These are phyloP conservation scores for Tachypleus tridentatus DNA, from an alignment of 1,140 invertebrate genomes.

Conservation along the genomic window DNA sequence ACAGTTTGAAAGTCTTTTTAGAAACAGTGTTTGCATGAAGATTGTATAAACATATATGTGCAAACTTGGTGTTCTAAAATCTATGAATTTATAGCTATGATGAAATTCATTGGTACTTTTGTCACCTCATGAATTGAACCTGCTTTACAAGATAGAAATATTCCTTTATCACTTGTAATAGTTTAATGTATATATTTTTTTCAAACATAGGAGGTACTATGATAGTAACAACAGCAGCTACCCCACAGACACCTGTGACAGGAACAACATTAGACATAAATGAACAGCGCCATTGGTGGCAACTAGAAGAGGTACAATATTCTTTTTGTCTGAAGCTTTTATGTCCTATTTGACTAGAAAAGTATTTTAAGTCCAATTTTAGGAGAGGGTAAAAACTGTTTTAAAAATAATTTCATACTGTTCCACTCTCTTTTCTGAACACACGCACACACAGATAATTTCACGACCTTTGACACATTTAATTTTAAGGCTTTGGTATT, in stretches of 20 bases:
- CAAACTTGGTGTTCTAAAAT: not conserved
- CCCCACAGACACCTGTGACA: constrained; percentile 8
- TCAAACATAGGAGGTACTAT: constrained; percentile 14
- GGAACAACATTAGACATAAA: constrained; percentile 28
- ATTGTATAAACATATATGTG: no score
- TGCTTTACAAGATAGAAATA: not conserved
- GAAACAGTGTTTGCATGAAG: no score
- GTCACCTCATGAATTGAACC: not conserved
- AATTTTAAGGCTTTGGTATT: no score
- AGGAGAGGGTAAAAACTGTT: no score
- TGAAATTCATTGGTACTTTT: not conserved
- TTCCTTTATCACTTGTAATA: not conserved
- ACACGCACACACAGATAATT: no score
- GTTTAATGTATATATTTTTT: constrained; percentile 1
- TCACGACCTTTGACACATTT: no score
- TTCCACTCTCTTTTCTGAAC: no score
- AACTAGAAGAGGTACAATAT: constrained; percentile 33
- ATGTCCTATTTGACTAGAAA: no score
- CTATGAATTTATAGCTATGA: not conserved
- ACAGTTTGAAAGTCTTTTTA: no score
- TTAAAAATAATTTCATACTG: no score
- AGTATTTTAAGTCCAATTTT: no score
- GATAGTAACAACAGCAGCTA: constrained; percentile 13
- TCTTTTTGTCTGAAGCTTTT: not conserved
- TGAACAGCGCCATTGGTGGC: constrained; percentile 39